Evolutionary conservation across 2,888 invertebrate species (phyloP).

Genomic region (Drosophila phalerata): DNA sequence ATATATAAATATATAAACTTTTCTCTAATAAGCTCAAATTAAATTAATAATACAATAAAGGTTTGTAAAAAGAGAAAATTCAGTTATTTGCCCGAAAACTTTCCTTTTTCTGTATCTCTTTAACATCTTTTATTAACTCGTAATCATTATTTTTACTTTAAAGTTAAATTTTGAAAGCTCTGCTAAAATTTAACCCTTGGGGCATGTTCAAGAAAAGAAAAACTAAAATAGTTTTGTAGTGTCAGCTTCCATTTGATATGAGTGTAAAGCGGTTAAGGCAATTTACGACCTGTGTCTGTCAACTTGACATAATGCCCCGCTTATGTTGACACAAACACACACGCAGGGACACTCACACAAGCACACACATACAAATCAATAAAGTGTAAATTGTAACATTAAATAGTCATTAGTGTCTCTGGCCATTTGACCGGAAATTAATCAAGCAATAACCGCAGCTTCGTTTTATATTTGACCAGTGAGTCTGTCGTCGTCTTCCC

Average conservation of each 20-base stretch:
- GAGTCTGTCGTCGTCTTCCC: slow-evolving; percentile 38
- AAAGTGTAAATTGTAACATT: slow-evolving; percentile 81
- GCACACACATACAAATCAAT: slow-evolving; percentile 64
- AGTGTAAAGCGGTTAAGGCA: slow-evolving; percentile 13
- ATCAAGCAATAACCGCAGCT: slow-evolving; percentile 80
- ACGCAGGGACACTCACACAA: slow-evolving; percentile 14
- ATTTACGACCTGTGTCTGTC: slow-evolving; percentile 51
- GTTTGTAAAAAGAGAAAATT: no score
- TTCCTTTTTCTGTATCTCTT: not conserved
- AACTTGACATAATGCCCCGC: slow-evolving; percentile 66
- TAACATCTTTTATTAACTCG: not conserved
- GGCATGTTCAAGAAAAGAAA: slow-evolving; percentile 12
- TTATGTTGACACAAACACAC: slow-evolving; percentile 47
- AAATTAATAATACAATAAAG: no score
- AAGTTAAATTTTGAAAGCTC: not conserved
- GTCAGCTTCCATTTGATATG: slow-evolving; percentile 35
- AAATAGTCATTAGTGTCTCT: slow-evolving; percentile 81
- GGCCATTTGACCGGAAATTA: slow-evolving; percentile 81
- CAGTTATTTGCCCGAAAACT: no score
- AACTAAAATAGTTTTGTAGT: slow-evolving; percentile 2
- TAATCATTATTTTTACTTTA: not conserved
- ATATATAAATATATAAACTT: no score
- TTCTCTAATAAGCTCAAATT: no score
- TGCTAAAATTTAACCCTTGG: not conserved
- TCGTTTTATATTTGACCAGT: slow-evolving; percentile 76